Evolutionary conservation across 2,113 vertebrate genomes (phyloP), one percentile per base, ranked within the genome.

Genomic region (Neomonachus schauinslandi): DNA sequence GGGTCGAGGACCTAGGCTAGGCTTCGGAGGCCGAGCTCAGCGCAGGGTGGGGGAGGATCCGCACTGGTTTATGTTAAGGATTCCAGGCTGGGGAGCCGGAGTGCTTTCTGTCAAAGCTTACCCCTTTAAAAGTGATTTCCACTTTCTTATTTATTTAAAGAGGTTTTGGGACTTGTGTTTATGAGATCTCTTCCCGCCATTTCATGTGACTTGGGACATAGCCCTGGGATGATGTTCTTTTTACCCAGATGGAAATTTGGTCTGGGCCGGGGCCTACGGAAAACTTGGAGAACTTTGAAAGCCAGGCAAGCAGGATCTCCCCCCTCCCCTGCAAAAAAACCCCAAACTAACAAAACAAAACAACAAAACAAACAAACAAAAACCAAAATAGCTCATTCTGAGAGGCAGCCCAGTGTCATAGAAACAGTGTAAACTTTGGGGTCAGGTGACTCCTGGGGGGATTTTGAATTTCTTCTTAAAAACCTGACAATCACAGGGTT

Each of bases 81-180:
- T 49, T 14, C 59, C 65, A 71, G 63, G 33, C 55, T 46, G 24
- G 22, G 24, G 82, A 65, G 22, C 3, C 3, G 26, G 69, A 95
- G 36, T 28, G 26, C 85, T 97, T 94, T 92, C 88, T 97, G 82
- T 86, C 72, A 85, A 80, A 57, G 61, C 85, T 91, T 53, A 28
- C n/a, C 46, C 49, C 49, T 55, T 85, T 57, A 76, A 90, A 84
- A 76, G 67, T 21, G 55, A 87, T 80, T 65, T 91, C 65, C 67
- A 93, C n/a, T 96, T 95, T 92, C 57, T 55, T 91, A 39, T 98
- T 96, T 95, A 72, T 96, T 97, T 98, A 89, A 94, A 88, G 96
- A 96, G 72, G 82, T 67, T 79, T 97, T 84, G 49, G 86, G 91
- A 39, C 39, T 39, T 57, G n/a, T 95, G 94, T 95, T 97, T 97